Evolutionary conservation across 1,140 invertebrate genomes (phyloP).

Genomic region (Drosophila elegans): DNA sequence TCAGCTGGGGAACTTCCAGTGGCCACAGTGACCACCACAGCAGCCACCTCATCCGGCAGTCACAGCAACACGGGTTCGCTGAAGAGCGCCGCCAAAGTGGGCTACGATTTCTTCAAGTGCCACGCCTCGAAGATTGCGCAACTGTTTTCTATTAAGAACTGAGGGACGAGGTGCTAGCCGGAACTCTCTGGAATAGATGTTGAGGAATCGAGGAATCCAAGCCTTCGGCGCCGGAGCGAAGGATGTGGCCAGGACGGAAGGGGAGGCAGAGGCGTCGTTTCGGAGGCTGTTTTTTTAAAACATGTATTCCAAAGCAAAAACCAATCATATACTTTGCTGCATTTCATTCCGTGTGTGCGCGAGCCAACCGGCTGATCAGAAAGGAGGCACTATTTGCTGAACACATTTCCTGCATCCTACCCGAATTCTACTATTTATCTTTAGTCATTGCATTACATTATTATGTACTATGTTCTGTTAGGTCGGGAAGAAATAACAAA

Average conservation of each 20-base stretch:
- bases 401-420: conserved; percentile 46
- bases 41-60: conserved; percentile 33
- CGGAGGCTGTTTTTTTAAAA: conserved; percentile 28
- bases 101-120: conserved; percentile 91
- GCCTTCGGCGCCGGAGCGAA: conserved; percentile 1
- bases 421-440: conserved; percentile 24
- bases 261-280: conserved; percentile 17
- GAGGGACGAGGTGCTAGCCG: conserved; percentile 22
- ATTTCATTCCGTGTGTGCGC: conserved; percentile 68
- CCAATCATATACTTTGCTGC: conserved; percentile 64
- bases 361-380: conserved; percentile 21
- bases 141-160: conserved; percentile 81
- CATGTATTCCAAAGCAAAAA: conserved; percentile 61
- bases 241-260: conserved; percentile 1
- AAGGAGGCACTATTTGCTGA: conserved; percentile 38
- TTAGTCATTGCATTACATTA: conserved; percentile 22
- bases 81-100: conserved; percentile 90
- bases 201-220: neutral
- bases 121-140: conserved; percentile 88
- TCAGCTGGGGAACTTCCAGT: conserved; percentile 47
- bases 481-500: neutral
- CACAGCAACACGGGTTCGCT: conserved; percentile 87
- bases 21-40: conserved; percentile 37
- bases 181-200: neutral
- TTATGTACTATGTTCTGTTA: conserved; percentile 28